Conservation (phyloP, 2,888 invertebrate genomes). For the Protophormia terraenovae region DNA sequence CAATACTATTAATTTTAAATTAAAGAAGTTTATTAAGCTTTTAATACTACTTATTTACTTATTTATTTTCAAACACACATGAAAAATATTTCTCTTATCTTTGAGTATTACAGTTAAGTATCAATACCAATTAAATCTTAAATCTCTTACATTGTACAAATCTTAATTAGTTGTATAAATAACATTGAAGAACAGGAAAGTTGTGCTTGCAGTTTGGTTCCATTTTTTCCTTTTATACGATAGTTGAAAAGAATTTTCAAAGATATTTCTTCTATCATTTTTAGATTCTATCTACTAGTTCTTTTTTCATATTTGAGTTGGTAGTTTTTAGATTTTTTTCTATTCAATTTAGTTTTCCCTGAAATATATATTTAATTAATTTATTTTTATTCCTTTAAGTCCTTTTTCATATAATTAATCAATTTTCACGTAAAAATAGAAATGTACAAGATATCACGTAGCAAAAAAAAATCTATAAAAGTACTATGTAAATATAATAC, state of each 20-base stretch:
- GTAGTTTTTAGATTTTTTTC: background rate
- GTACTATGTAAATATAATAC: no score
- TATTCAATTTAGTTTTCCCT: background rate
- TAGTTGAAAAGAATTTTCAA: conserved; percentile 25
- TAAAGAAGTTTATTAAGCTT: no score
- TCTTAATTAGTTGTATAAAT: conserved; percentile 62
- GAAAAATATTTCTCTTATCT: no score
- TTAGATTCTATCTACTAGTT: background rate
- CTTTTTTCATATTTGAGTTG: background rate
- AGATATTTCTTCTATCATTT: background rate
- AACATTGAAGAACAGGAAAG: conserved; percentile 21
- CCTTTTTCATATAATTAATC: conserved; percentile 54
- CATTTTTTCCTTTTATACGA: background rate
- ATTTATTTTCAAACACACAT: no score
- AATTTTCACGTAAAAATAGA: conserved; percentile 48
- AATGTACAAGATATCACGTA: conserved; percentile 47
- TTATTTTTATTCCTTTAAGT: conserved; percentile 52
- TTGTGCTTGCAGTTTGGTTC: background rate
- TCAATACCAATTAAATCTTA: conserved; percentile 60
- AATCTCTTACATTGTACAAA: conserved; percentile 40
- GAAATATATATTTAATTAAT: conserved; percentile 42
- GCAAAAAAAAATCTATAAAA: no score
- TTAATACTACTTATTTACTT: no score
- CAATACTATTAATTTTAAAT: no score
- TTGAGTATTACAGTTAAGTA: no score